Percentiles rank a stretch among this genome's conserved stretches.
Evolutionary conservation across 1,140 invertebrate genomes (phyloP).

Genomic region (Arctopsyche grandis): DNA sequence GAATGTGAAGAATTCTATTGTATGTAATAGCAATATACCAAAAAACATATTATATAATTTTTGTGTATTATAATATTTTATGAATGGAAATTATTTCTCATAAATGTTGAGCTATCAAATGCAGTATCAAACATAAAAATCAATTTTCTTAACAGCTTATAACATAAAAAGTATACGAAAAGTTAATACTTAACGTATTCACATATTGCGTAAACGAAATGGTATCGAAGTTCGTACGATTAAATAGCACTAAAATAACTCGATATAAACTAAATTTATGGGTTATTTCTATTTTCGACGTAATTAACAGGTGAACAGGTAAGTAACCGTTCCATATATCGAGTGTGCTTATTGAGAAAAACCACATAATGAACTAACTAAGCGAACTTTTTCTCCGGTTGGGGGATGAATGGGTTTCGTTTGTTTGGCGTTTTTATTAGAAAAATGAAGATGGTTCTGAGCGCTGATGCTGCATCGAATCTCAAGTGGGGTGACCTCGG

Average conservation of each 20-base stretch:
- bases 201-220: neutral
- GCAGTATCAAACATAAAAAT: too few species aligned
- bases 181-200: neutral
- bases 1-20: neutral
- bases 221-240: neutral
- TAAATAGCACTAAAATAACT: neutral
- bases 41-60: too few species aligned
- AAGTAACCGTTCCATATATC: neutral
- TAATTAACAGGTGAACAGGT: neutral
- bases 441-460: constrained; percentile 7
- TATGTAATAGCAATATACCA: too few species aligned
- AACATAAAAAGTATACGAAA: neutral
- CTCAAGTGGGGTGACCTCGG: constrained; percentile 16
- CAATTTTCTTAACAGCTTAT: too few species aligned
- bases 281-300: neutral
- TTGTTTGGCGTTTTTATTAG: constrained; percentile 13
- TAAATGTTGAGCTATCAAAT: too few species aligned
- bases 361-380: neutral
- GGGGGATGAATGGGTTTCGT: neutral
- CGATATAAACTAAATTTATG: neutral
- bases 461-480: neutral
- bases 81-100: too few species aligned
- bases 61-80: too few species aligned
- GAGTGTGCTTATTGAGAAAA: neutral
- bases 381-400: neutral